Evolutionary conservation across 2,113 vertebrate species (phyloP), one percentile per base, ranked within the genome.

Genomic region (Delphinapterus leucas): DNA sequence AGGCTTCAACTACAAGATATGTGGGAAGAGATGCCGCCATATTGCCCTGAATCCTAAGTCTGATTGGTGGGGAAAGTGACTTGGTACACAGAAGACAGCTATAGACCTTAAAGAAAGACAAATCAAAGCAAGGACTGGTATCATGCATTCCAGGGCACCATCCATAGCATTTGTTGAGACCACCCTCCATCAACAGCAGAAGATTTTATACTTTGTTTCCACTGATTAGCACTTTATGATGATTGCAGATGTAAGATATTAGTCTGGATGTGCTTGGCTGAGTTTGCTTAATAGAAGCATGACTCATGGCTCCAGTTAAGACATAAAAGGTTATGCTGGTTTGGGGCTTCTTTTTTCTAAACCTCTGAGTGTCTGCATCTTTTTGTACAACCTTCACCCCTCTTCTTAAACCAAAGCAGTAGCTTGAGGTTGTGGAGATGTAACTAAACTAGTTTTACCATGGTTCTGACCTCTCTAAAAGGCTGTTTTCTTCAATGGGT

Each of bases 251-350:
- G 25, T 84, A 77, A 44, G 3, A 63, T 55, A 68, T 87, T 87
- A 79, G 58, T 55, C n/a, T 70, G 33, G 58, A 89, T 68, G 47
- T 11, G 31, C 44, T 90, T 90, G 47, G 15, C 49, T 84, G 28
- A 71, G n/a, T 96, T 87, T 95, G 26, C 23, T 92, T 47, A 86
- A 95, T 15, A 90, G 61, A 92, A 94, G 36, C 33, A 73, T 85
- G 36, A 94, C 31, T 85, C 20, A 6, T 28, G 31, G 23, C 23
- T 88, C 47, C 49, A 94, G 31, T 84, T 83, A 33, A 44, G 10
- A 74, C 17, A 47, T 25, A 36, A 76, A 88, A 85, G 4, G 93
- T 73, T 81, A 17, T 68, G 25, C 26, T 68, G 3, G 0, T 33
- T 79, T 33, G 6, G 55, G 21, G 21, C 0, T 87, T 86, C 55